Evolutionary conservation across 2,797 vertebrate species (phyloP).

Genomic region (Cichlasoma orientale): DNA sequence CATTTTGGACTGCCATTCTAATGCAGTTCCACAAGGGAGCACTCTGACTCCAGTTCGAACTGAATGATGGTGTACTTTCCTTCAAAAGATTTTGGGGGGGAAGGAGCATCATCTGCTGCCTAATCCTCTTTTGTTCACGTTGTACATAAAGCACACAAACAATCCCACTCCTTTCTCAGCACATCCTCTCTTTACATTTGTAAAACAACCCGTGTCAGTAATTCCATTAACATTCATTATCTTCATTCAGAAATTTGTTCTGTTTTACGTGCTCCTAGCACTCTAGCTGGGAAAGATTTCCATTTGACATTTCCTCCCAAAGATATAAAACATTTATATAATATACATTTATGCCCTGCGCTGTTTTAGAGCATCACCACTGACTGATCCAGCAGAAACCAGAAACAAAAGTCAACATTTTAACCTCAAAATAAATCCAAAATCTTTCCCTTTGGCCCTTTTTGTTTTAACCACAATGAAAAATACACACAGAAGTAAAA

Average conservation of each 20-base stretch:
- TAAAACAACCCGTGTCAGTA: neutral
- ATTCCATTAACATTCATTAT: neutral
- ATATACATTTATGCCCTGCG: neutral
- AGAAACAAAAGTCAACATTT: neutral
- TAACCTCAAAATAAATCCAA: neutral
- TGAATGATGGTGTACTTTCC: neutral
- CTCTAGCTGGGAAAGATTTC: neutral
- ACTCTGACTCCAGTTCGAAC: conserved; percentile 22
- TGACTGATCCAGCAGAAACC: neutral
- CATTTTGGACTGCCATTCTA: conserved; percentile 19
- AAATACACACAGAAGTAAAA: neutral
- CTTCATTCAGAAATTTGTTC: neutral
- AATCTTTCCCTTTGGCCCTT: neutral
- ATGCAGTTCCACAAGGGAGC: conserved; percentile 53
- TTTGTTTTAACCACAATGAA: neutral
- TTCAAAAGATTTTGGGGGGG: neutral
- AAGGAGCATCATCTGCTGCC: neutral
- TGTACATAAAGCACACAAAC: neutral
- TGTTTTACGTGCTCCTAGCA: neutral
- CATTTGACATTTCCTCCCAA: neutral
- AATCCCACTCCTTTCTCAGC: neutral
- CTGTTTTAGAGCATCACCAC: neutral
- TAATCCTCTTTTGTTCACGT: neutral
- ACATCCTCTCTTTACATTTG: neutral
- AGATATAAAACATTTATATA: neutral